These are phyloP conservation scores for Stenodema calcarata DNA, from an alignment of 2,888 invertebrate species.

Conservation along the genomic window DNA sequence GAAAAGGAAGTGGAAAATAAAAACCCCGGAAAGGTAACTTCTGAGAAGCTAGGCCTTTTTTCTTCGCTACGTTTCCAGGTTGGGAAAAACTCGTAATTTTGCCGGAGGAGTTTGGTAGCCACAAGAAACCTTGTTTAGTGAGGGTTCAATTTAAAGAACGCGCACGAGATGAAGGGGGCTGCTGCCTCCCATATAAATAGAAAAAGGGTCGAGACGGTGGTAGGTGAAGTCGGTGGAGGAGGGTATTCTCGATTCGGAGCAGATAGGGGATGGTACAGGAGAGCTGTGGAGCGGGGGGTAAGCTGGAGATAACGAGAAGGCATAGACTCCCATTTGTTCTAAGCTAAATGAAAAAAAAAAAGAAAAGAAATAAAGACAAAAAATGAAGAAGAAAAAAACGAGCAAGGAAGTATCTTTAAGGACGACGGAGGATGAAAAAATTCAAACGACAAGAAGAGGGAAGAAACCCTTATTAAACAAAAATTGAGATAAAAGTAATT, in stretches of 20 bases:
- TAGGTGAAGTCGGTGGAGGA: neutral
- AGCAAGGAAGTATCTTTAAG: neutral
- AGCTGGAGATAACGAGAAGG: conserved; percentile 32
- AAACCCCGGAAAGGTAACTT: conserved; percentile 4
- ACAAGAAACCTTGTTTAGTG: conserved; percentile 32
- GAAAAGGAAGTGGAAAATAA: neutral
- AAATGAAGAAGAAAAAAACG: neutral
- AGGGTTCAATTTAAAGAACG: conserved; percentile 36
- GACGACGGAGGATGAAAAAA: neutral
- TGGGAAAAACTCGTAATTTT: conserved; percentile 6
- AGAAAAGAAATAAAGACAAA: neutral
- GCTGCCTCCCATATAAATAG: conserved; percentile 29
- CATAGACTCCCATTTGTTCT: conserved; percentile 21
- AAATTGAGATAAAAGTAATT: conserved; percentile 32
- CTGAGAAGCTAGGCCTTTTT: neutral
- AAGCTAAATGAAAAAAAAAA: conserved; percentile 1
- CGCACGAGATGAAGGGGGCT: conserved; percentile 6
- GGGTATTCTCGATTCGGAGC: conserved; percentile 24
- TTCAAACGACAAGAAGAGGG: neutral
- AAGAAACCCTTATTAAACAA: conserved; percentile 24
- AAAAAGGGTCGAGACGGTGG: conserved; percentile 14
- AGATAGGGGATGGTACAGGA: conserved; percentile 1
- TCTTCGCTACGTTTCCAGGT: neutral
- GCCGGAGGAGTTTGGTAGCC: conserved; percentile 7
- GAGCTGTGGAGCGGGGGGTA: neutral